Percentiles rank a stretch among this genome's conserved stretches.
Conservation (phyloP, 2,797 vertebrate species). For the Clarias platycephalus region DNA sequence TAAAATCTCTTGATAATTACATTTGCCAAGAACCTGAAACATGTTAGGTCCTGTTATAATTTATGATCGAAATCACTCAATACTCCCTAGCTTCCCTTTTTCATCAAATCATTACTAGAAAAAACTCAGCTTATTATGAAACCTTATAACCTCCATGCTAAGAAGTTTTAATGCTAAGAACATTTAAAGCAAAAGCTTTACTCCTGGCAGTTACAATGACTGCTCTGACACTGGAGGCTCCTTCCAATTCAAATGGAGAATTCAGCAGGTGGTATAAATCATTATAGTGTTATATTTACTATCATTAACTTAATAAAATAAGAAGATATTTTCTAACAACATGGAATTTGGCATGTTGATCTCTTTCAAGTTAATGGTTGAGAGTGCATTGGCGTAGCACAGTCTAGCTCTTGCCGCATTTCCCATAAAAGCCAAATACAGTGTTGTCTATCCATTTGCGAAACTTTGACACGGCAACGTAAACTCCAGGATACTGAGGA, state of each 20-base stretch:
- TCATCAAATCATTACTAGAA: not conserved
- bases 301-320: not conserved
- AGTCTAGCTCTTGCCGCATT: conserved; percentile 61
- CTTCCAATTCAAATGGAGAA: not conserved
- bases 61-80: not conserved
- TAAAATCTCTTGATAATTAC: not conserved
- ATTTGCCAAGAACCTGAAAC: not conserved
- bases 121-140: not conserved
- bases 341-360: conserved; percentile 58
- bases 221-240: not conserved
- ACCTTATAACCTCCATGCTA: not conserved
- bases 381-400: not conserved
- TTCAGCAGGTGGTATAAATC: not conserved
- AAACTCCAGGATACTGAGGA: conserved; percentile 75
- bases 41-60: not conserved
- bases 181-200: not conserved
- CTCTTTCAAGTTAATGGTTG: conserved; percentile 42
- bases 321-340: conserved; percentile 39
- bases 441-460: conserved; percentile 79
- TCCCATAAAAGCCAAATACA: conserved; percentile 73
- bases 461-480: conserved; percentile 76
- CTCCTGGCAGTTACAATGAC: not conserved
- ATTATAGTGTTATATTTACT: not conserved
- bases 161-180: not conserved
- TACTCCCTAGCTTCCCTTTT: not conserved